A percentile compares a stretch with the other conserved stretches of the same genome.
phyloP scores from a whole-genome alignment of 2,797 vertebrate genomes.

The Hippoglossus hippoglossus region DNA sequence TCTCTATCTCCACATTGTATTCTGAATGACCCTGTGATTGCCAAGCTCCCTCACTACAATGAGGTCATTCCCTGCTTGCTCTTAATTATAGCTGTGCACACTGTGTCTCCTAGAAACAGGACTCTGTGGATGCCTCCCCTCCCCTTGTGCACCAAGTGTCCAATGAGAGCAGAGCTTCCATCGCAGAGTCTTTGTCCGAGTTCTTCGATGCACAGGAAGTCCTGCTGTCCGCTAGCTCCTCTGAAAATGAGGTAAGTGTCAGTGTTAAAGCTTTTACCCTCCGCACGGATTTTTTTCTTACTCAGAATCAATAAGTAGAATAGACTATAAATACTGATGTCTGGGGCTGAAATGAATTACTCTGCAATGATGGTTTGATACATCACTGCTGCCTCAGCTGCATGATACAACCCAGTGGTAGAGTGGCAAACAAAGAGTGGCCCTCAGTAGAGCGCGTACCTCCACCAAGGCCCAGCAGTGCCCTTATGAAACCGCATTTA shows the following conservation, averaged over 20 bases:
- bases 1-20: not conserved
- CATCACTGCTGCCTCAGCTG: too few relatives aligned
- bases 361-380: too few relatives aligned
- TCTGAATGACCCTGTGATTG: constrained; percentile 22
- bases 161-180: constrained; percentile 93
- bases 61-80: constrained; percentile 17
- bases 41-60: not conserved
- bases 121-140: constrained; percentile 84
- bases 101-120: constrained; percentile 84
- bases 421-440: too few relatives aligned
- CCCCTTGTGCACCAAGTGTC: constrained; percentile 94
- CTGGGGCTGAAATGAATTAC: not conserved
- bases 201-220: constrained; percentile 99
- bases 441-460: too few relatives aligned
- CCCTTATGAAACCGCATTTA: too few relatives aligned
- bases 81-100: constrained; percentile 41
- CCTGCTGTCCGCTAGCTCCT: constrained; percentile 95
- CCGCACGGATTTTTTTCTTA: not conserved
- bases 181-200: constrained; percentile 94
- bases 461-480: too few relatives aligned
- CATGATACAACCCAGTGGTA: too few relatives aligned
- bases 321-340: not conserved
- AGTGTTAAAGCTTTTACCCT: constrained; percentile 2
- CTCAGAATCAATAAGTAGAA: not conserved
- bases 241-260: constrained; percentile 94